Base-by-base conservation (phyloP, 1,140 invertebrate genomes). In the Lordiphosa collinella region DNA sequence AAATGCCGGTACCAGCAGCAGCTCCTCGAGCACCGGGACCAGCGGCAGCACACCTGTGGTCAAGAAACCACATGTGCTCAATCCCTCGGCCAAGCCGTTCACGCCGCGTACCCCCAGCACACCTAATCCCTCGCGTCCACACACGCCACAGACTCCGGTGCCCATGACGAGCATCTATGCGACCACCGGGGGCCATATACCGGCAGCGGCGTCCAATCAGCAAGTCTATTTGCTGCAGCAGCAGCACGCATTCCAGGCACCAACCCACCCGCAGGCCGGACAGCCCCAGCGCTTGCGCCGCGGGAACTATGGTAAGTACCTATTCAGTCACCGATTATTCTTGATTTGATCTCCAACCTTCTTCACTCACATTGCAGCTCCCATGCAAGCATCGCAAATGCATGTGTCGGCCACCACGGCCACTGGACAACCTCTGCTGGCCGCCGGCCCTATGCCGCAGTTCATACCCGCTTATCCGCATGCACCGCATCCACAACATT, bases 51-150 rank as follows among this genome's bases (percentile, higher is more conserved):
- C 78, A 14, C 84, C 84, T 9, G 91, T 36, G 91, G 93, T 88
- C 0, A 88, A 88, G 56, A 88, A 87, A 49, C 76, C 64, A 38
- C 87, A 88, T 12, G 84, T 87, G 43, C 90, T 93, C 44, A 97
- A 96, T 91, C 95, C 95, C 13, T 94, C 94, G 75, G 93, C 94
- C 14, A 96, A 96, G 85, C 92, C 94, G 4, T 97, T 97, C 88
- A 94, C 94, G 59, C 95, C 95, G n/a, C 92, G 95, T 84, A 94
- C 93, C 89, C 91, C 91, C 34, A 90, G 90, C 65, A 92, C 91
- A 16, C 91, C 91, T 4, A 91, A 90, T 69, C 91, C 90, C 44
- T 92, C 91, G 71, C 89, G 95, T 37, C 95, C 95, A 16, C 95
- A 96, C 80, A 96, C 95, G 8, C 96, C 95, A 25, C 95, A 95